Conservation (phyloP, 2,797 vertebrate genomes). For the Luscinia megarhynchos region DNA sequence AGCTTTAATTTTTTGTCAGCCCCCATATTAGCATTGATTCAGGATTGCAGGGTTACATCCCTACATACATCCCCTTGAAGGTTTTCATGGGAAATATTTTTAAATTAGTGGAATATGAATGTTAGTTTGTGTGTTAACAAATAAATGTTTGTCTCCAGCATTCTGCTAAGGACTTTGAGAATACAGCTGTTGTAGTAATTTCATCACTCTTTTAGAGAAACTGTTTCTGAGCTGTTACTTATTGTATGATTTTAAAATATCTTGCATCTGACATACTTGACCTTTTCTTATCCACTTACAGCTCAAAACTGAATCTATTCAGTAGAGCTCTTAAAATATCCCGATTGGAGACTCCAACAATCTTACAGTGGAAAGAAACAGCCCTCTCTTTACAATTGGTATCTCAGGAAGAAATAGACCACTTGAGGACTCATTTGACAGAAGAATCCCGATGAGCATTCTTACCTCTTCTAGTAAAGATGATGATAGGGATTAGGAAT, state of each 20-base stretch:
- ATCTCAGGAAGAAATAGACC: conserved; percentile 23
- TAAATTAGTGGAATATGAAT: background rate
- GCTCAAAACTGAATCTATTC: background rate
- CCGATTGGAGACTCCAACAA: background rate
- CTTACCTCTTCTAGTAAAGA: background rate
- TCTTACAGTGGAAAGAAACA: background rate
- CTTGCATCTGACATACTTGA: conserved; percentile 15
- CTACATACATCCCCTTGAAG: background rate
- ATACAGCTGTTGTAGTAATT: background rate
- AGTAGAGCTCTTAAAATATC: conserved; percentile 20
- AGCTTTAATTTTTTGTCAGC: background rate
- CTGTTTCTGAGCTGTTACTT: background rate
- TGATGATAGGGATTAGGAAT: conserved; percentile 26
- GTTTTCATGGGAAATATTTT: background rate
- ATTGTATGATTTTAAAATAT: conserved; percentile 11
- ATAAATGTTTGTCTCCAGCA: background rate
- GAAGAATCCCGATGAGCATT: conserved; percentile 1
- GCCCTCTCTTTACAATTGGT: background rate
- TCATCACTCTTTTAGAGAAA: background rate
- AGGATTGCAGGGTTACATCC: background rate
- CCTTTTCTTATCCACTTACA: conserved; percentile 23
- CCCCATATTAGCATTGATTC: background rate
- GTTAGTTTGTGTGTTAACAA: rapidly evolving
- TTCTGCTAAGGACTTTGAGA: background rate
- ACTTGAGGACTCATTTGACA: conserved; percentile 10